A percentile compares a stretch with the other conserved stretches of the same genome.
These are phyloP conservation scores for Daubentonia madagascariensis DNA, from an alignment of 2,113 vertebrate genomes.

Conservation along the genomic window DNA sequence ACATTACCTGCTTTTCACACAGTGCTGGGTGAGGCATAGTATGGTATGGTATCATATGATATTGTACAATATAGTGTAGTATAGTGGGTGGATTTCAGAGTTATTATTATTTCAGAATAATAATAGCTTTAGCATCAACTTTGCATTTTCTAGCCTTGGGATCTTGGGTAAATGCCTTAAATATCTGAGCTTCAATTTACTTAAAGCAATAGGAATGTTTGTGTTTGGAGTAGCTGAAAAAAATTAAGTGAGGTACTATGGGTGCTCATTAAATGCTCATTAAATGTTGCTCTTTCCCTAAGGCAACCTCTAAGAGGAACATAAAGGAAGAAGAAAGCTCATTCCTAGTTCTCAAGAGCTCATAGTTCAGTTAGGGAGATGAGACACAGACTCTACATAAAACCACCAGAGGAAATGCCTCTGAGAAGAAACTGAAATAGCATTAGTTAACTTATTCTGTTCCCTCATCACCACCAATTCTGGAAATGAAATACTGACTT, in stretches of 20 bases:
- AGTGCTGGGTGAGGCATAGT: background rate
- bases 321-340: background rate
- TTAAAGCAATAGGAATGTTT: background rate
- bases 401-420: background rate
- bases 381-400: background rate
- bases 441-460: background rate
- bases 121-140: background rate
- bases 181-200: background rate
- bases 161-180: background rate
- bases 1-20: background rate
- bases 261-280: background rate
- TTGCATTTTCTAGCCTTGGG: background rate
- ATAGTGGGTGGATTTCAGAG: background rate
- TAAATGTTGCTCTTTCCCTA: background rate
- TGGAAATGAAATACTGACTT: background rate
- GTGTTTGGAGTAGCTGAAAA: background rate
- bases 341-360: background rate
- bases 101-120: too few species aligned
- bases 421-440: background rate
- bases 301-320: background rate
- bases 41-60: background rate
- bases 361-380: background rate
- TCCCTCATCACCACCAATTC: background rate
- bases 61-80: background rate
- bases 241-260: background rate